Conservation (phyloP, 1,140 invertebrate species). For the Hermetia illucens region DNA sequence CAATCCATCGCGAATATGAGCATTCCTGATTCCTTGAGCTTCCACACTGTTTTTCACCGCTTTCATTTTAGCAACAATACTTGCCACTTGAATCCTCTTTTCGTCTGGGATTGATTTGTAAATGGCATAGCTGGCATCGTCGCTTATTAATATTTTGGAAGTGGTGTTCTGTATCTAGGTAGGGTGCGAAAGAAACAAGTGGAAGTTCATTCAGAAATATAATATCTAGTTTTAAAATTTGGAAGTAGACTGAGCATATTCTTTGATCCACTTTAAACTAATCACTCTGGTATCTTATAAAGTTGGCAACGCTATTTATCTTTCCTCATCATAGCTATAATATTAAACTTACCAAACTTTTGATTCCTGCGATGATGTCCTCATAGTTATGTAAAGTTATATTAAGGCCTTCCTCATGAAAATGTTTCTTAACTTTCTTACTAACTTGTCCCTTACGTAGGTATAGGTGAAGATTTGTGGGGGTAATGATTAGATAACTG, state of each 20-base stretch:
- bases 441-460: conserved; percentile 45
- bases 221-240: neutral
- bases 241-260: neutral
- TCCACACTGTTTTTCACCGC: conserved; percentile 78
- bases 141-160: conserved; percentile 45
- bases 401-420: conserved; percentile 35
- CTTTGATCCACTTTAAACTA: no score
- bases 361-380: conserved; percentile 30
- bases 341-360: conserved; percentile 5
- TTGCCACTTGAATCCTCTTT: conserved; percentile 22
- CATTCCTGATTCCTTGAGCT: conserved; percentile 65
- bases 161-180: conserved; percentile 7
- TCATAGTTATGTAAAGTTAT: conserved; percentile 40
- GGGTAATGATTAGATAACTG: conserved; percentile 61
- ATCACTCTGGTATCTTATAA: neutral
- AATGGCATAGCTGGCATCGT: conserved; percentile 47
- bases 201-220: neutral
- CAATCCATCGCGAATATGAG: conserved; percentile 72
- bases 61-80: conserved; percentile 51
- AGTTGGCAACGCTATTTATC: neutral
- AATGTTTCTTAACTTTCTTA: conserved; percentile 41
- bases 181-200: neutral
- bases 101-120: conserved; percentile 40
- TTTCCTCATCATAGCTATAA: no score
- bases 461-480: conserved; percentile 50